Evolutionary conservation across 2,888 invertebrate species (phyloP).

Genomic region (Heliconius sara): DNA sequence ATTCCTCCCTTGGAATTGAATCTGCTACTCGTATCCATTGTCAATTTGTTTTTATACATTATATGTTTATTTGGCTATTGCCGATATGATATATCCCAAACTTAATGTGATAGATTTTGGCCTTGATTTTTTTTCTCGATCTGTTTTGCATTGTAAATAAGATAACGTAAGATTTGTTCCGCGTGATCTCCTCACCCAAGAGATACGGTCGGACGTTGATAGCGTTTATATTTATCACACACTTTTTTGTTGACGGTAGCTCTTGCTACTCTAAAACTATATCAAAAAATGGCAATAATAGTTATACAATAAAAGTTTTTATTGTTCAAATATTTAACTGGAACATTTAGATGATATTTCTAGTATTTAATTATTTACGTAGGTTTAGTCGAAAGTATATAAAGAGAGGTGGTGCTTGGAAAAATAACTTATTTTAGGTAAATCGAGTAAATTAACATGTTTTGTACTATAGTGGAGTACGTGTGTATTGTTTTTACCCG

Average conservation of each 20-base stretch:
- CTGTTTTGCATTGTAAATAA: conserved; percentile 78
- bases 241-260: conserved; percentile 41
- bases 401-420: conserved; percentile 70
- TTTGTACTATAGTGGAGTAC: conserved; percentile 54
- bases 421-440: conserved; percentile 54
- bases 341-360: conserved; percentile 61
- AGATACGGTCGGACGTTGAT: conserved; percentile 63
- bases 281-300: conserved; percentile 79
- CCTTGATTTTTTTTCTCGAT: conserved; percentile 67
- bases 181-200: conserved; percentile 68
- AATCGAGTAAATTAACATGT: conserved; percentile 54
- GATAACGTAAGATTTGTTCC: conserved; percentile 62
- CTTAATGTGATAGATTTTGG: conserved; percentile 79
- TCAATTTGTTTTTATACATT: conserved; percentile 62
- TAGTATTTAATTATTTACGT: conserved; percentile 67
- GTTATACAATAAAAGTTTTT: conserved; percentile 72
- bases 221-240: conserved; percentile 48
- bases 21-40: conserved; percentile 64
- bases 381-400: conserved; percentile 69
- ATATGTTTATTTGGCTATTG: conserved; percentile 76
- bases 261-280: conserved; percentile 58
- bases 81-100: conserved; percentile 65
- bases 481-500: conserved; percentile 57
- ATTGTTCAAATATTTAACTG: conserved; percentile 75
- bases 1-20: conserved; percentile 66